phyloP scores from a whole-genome alignment of 1,140 invertebrate genomes.

The Triops cancriformis region DNA sequence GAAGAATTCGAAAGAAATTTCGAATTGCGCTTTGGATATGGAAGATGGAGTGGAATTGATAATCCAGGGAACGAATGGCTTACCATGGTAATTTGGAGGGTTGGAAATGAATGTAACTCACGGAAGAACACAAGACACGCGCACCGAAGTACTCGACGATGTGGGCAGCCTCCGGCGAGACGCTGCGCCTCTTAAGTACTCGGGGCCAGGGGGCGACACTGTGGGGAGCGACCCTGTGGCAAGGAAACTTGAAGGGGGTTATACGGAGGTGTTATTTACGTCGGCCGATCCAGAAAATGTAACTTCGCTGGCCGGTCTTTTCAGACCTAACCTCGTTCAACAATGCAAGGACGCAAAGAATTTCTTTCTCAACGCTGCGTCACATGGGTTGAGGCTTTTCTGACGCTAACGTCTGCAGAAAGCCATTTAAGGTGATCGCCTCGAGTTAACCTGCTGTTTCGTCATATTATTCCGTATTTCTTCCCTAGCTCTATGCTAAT shows the following conservation, averaged over 20 bases:
- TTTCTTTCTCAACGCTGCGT: neutral
- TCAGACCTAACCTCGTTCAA: neutral
- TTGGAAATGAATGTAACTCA: neutral
- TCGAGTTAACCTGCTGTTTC: neutral
- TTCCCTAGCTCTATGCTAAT: too few relatives aligned
- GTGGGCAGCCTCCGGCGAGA: neutral
- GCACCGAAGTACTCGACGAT: neutral
- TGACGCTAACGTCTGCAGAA: neutral
- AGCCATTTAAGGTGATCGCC: neutral
- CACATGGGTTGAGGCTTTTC: neutral
- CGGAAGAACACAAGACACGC: neutral
- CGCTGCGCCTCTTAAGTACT: neutral
- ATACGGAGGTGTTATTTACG: slow-evolving; percentile 9
- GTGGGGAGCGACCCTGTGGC: neutral
- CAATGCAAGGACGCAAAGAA: neutral
- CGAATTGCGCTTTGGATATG: neutral
- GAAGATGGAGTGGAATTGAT: neutral
- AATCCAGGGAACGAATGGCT: slow-evolving; percentile 6
- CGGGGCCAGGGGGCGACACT: neutral
- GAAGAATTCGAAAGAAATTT: neutral
- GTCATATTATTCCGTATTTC: too few relatives aligned
- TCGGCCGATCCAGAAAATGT: neutral
- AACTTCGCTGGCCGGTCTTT: neutral
- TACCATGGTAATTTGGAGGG: slow-evolving; percentile 17
- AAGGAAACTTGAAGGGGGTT: neutral